These are phyloP conservation scores for Cryptus armator DNA, from an alignment of 2,888 invertebrate species.

Conservation along the genomic window DNA sequence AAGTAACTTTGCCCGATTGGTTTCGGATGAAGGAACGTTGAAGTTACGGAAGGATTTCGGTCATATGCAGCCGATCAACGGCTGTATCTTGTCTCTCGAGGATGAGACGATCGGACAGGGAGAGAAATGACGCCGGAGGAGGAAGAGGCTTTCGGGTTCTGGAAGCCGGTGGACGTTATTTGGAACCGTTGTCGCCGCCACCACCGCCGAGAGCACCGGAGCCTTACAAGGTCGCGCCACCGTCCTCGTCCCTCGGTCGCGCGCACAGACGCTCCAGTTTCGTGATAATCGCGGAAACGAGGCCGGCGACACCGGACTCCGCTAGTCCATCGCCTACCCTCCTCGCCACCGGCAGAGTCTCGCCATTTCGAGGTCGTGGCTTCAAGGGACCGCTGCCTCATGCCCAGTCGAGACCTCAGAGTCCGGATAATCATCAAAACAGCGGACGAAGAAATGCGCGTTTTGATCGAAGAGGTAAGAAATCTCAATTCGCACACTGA, in stretches of 20 bases:
- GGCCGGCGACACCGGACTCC: slow-evolving; percentile 85
- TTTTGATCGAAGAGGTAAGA: slow-evolving; percentile 76
- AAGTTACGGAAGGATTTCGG: slow-evolving; percentile 12
- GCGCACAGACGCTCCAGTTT: slow-evolving; percentile 89
- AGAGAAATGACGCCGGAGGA: slow-evolving; percentile 61
- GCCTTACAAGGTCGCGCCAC: slow-evolving; percentile 81
- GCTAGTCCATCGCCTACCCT: slow-evolving; percentile 85
- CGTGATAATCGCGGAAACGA: slow-evolving; percentile 89
- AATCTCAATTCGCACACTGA: background rate
- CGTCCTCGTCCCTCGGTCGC: slow-evolving; percentile 85
- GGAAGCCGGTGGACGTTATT: slow-evolving; percentile 71
- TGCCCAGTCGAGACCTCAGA: slow-evolving; percentile 86
- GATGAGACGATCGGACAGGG: slow-evolving; percentile 60
- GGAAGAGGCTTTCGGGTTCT: slow-evolving; percentile 78
- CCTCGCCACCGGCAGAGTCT: slow-evolving; percentile 85
- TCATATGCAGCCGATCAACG: slow-evolving; percentile 45
- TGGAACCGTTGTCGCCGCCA: slow-evolving; percentile 74
- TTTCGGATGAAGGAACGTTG: slow-evolving; percentile 32
- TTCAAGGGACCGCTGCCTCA: slow-evolving; percentile 85
- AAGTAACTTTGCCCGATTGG: background rate
- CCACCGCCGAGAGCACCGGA: slow-evolving; percentile 82
- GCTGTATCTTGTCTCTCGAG: slow-evolving; percentile 20
- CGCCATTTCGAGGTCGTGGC: slow-evolving; percentile 88
- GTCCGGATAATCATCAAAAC: slow-evolving; percentile 82
- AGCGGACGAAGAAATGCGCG: slow-evolving; percentile 63